Evolutionary conservation across 2,797 vertebrate genomes (phyloP), one percentile per base, ranked within the genome.

Genomic region (Enteromius unitaeniatus): DNA sequence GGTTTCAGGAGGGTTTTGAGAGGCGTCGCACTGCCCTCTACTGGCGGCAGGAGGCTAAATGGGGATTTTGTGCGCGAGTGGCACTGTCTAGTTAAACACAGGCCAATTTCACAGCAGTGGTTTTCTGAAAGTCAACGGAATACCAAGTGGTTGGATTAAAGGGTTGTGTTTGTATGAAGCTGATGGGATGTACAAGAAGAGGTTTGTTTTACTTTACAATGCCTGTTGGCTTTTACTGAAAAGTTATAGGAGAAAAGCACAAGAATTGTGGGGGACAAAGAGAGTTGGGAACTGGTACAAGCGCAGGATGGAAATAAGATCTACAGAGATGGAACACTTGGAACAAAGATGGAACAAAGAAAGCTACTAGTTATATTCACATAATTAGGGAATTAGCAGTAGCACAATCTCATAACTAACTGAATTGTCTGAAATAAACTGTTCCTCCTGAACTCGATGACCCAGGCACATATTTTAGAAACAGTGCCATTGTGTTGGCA

Each of bases 11-110:
- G 45, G 8, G 6, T 47, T 1, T 3, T 84, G 67, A 82, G 84
- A 19, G 72, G 90, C 37, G 78, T 85, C 90, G 91, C 89, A 95
- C 89, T 94, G 93, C 91, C 94, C 91, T 89, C 94, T 93, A 84
- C 73, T 85, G 94, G 86, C 15, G n/a, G n/a, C 31, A 1, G 15
- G 62, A 21, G 11, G 19, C 13, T 42, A 67, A 34, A 9, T 4
- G 1, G 17, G 10, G 28, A 23, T 79, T 74, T 81, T 49, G 26
- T 31, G 23, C 26, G 69, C 34, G 7, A 72, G 51, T n/a, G 79
- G 2, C 69, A 62, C 37, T 47, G 47, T 81, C 40, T 21, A 31
- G 51, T 62, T 60, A 73, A 81, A 81, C 37, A 73, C 26, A 49
- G 19, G 45, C 21, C 80, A 73, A 73, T 75, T 82, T 47, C 28